Conservation (phyloP, 2,113 vertebrate genomes). For the Parotia lawesii region DNA sequence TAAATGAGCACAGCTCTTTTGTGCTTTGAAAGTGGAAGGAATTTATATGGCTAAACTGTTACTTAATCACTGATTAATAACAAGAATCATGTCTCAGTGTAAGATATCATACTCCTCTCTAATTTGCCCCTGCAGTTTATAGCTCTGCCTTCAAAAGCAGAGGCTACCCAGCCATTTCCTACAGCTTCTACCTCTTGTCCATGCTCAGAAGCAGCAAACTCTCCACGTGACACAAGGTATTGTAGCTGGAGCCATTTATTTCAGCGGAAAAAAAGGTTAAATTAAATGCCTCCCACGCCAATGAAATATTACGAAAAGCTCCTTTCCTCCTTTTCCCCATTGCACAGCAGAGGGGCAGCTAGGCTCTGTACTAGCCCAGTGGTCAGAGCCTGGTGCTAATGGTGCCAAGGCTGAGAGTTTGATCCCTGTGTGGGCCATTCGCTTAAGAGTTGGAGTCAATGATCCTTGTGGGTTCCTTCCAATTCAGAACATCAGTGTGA, state of each 20-base stretch:
- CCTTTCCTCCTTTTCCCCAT: neutral
- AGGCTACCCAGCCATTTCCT: neutral
- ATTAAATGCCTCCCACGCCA: neutral
- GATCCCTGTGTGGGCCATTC: neutral
- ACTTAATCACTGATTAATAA: neutral
- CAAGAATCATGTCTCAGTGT: neutral
- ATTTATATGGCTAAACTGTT: neutral
- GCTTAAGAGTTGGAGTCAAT: neutral
- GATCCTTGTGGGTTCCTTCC: neutral
- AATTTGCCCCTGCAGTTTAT: neutral
- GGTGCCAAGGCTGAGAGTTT: neutral
- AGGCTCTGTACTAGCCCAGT: neutral
- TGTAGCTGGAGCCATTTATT: neutral
- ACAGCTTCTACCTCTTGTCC: neutral
- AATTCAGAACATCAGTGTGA: neutral
- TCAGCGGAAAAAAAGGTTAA: neutral
- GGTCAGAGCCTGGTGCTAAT: neutral
- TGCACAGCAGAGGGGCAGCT: neutral
- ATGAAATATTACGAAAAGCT: neutral
- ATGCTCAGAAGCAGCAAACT: neutral
- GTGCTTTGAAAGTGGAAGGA: neutral
- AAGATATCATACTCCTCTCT: neutral
- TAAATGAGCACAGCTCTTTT: neutral
- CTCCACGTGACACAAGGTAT: neutral
- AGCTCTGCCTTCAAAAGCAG: neutral